phyloP scores from a whole-genome alignment of 2,888 invertebrate genomes.

The Leptinotarsa tumamoca region DNA sequence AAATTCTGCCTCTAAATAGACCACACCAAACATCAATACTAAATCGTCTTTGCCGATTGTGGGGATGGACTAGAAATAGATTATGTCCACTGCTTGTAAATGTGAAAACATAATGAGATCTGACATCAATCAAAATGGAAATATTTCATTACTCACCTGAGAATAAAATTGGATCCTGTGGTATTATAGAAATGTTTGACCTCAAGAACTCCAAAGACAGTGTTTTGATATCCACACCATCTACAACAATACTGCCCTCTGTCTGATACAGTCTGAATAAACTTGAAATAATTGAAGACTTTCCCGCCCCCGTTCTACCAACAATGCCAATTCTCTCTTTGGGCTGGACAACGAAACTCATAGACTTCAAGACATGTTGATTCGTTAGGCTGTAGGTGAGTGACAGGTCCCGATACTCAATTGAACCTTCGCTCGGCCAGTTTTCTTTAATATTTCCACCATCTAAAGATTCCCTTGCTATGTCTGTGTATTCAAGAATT shows the following conservation, averaged over 20 bases:
- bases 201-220: constrained; percentile 67
- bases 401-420: constrained; percentile 73
- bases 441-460: constrained; percentile 69
- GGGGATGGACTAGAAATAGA: too few species aligned
- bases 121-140: background rate
- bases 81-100: too few species aligned
- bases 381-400: constrained; percentile 79
- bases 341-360: constrained; percentile 76
- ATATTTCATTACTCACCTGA: constrained; percentile 64
- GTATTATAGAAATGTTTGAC: constrained; percentile 68
- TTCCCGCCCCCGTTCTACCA: constrained; percentile 87
- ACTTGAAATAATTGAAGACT: constrained; percentile 80
- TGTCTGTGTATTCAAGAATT: constrained; percentile 68
- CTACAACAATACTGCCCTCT: constrained; percentile 77
- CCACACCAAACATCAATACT: too few species aligned
- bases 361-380: constrained; percentile 75
- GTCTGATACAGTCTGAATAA: constrained; percentile 72
- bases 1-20: too few species aligned
- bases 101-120: background rate
- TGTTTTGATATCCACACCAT: constrained; percentile 54
- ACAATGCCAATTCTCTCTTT: constrained; percentile 83
- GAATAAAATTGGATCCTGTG: constrained; percentile 69
- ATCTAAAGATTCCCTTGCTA: constrained; percentile 62
- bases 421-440: constrained; percentile 80
- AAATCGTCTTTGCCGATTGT: too few species aligned